phyloP scores from a whole-genome alignment of 1,140 invertebrate species.

The Drosophila lacertosa region DNA sequence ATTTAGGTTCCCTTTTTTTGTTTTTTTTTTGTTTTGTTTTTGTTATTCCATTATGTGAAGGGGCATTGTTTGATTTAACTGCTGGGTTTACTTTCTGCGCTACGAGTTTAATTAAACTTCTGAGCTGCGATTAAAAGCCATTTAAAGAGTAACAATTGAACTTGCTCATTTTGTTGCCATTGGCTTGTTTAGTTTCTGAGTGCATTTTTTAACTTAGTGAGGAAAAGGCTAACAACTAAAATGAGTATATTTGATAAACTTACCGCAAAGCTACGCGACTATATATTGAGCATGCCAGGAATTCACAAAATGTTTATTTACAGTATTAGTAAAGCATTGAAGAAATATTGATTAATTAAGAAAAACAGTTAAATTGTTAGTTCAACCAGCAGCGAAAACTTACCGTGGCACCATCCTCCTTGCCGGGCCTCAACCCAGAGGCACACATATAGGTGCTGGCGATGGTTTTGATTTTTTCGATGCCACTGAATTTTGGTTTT shows the following conservation, averaged over 20 bases:
- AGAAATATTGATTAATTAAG: conserved; percentile 57
- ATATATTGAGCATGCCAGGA: conserved; percentile 38
- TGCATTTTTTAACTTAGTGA: too few relatives aligned
- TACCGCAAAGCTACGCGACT: conserved; percentile 83
- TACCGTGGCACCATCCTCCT: conserved; percentile 89
- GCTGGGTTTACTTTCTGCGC: conserved; percentile 42
- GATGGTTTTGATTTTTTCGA: conserved; percentile 99
- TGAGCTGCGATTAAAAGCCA: conserved; percentile 67
- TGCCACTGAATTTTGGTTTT: conserved; percentile 96
- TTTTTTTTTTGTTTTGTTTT: conserved; percentile 9
- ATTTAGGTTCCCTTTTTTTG: conserved; percentile 58
- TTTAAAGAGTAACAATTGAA: conserved; percentile 57
- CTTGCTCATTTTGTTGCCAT: conserved; percentile 2
- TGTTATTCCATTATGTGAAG: conserved; percentile 41
- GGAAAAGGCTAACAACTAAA: too few relatives aligned
- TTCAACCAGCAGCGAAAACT: conserved; percentile 54
- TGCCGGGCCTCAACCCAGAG: conserved; percentile 94
- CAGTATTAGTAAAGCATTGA: conserved; percentile 68
- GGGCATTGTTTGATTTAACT: conserved; percentile 59
- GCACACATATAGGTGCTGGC: conserved; percentile 99
- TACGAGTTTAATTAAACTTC: conserved; percentile 73
- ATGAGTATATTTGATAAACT: conserved; percentile 36
- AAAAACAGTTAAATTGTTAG: conserved; percentile 10
- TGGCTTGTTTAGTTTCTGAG: conserved; percentile 17
- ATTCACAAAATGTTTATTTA: conserved; percentile 53